Evolutionary conservation across 2,797 vertebrate genomes (phyloP), one percentile per base, ranked within the genome.

Genomic region (Moxostoma hubbsi): DNA sequence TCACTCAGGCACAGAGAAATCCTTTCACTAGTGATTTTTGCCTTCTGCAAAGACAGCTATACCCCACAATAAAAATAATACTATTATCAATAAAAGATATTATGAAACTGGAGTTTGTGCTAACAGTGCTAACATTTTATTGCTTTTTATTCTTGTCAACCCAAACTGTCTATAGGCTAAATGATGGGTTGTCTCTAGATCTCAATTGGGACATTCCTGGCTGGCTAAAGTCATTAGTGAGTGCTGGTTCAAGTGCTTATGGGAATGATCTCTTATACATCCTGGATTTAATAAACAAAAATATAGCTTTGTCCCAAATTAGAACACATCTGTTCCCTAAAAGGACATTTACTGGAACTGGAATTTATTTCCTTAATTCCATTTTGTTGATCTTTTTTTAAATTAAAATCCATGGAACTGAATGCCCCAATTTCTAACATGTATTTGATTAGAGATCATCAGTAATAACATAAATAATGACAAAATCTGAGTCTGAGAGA

Each of bases 251-350:
- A 63, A 73, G 55, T 24, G 7, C 66, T 75, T 67, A 81, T 57
- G 67, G 62, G 70, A 80, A 80, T 61, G 6, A 83, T 75, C 59
- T 47, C 62, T 65, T 76, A 73, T 53, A 67, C 73, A 76, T 76
- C 77, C 77, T 80, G 73, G 43, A 76, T 80, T 80, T 80, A 76
- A 80, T 76, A 83, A 83, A 76, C 68, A 80, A 64, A 79, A 75
- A 80, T 67, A 67, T 36, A 16, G 66, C 57, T 67, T 66, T 6
- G 10, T 16, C 54, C 50, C 6, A 67, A 72, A 71, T 73, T 69
- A 73, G 77, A 55, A 69, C 2, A 61, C 43, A 70, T 68, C 63
- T 73, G 68, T 46, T 59, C 61, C 69, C 36, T 12, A 5, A 69
- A 36, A 65, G 59, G 12, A 47, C 24, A 77, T 64, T 63, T 43